Percentiles rank a stretch among this genome's conserved stretches.
These are phyloP conservation scores for Oxycera nigricornis DNA, from an alignment of 2,888 invertebrate genomes.

Conservation along the genomic window DNA sequence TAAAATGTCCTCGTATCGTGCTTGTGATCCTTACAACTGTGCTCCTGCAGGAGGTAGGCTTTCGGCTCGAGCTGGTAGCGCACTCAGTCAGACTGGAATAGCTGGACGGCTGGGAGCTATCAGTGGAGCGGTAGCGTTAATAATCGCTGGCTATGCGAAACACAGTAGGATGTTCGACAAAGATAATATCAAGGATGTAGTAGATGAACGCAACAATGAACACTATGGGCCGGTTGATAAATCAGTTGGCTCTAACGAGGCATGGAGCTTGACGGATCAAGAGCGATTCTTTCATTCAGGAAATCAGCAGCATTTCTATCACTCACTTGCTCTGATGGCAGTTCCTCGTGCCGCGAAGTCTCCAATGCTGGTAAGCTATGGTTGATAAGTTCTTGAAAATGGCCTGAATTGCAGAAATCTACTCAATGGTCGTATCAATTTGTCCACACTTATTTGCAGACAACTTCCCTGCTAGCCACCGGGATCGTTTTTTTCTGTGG, in stretches of 20 bases:
- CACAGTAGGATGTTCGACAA: background rate
- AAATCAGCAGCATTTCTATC: constrained; percentile 32
- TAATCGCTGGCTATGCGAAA: constrained; percentile 24
- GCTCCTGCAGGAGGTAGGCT: background rate
- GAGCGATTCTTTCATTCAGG: constrained; percentile 1
- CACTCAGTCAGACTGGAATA: background rate
- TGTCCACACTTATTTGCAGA: constrained; percentile 20
- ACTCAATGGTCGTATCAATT: background rate
- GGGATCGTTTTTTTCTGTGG: constrained; percentile 18
- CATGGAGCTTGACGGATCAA: background rate
- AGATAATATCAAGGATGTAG: background rate
- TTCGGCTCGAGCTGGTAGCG: background rate
- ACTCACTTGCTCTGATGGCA: constrained; percentile 28
- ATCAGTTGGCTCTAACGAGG: background rate
- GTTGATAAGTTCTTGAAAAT: background rate
- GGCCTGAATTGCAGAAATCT: background rate
- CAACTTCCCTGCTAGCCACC: background rate
- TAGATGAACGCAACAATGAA: background rate
- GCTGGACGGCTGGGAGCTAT: constrained; percentile 20
- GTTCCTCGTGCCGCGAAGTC: background rate
- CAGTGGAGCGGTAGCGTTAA: constrained; percentile 22
- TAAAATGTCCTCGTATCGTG: constrained; percentile 11
- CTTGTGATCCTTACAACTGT: constrained; percentile 29
- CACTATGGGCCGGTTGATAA: background rate
- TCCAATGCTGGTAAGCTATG: constrained; percentile 15